These are phyloP conservation scores for Melolontha melolontha DNA, from an alignment of 2,888 invertebrate genomes.

Conservation along the genomic window DNA sequence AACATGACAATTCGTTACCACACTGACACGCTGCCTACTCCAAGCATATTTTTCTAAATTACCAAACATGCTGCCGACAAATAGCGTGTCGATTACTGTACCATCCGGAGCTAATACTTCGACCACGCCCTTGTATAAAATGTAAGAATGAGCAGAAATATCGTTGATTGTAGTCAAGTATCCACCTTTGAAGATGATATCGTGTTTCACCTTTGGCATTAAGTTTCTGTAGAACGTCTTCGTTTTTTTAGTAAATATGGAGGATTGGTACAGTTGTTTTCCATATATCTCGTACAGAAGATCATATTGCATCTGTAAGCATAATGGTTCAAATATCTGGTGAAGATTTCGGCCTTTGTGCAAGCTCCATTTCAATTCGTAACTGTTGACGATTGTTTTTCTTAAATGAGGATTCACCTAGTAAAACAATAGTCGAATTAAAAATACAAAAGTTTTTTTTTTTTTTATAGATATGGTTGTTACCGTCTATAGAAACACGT, in stretches of 20 bases:
- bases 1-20: slow-evolving; percentile 46
- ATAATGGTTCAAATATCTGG: slow-evolving; percentile 31
- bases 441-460: no score
- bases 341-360: slow-evolving; percentile 34
- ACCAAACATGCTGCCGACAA: slow-evolving; percentile 49
- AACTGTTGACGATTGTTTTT: slow-evolving; percentile 40
- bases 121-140: slow-evolving; percentile 47
- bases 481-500: no score
- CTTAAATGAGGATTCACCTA: slow-evolving; percentile 33
- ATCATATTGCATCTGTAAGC: slow-evolving; percentile 41
- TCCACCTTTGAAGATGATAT: slow-evolving; percentile 46
- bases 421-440: not conserved
- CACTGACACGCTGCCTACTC: slow-evolving; percentile 43
- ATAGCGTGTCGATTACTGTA: slow-evolving; percentile 44
- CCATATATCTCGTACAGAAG: slow-evolving; percentile 45
- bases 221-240: slow-evolving; percentile 43
- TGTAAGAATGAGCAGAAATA: slow-evolving; percentile 45
- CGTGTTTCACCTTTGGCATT: slow-evolving; percentile 37
- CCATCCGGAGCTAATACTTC: slow-evolving; percentile 51
- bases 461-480: no score
- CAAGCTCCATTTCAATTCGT: slow-evolving; percentile 41
- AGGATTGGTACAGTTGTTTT: slow-evolving; percentile 24
- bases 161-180: slow-evolving; percentile 48
- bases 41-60: slow-evolving; percentile 45
- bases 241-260: slow-evolving; percentile 35